phyloP scores from a whole-genome alignment of 2,888 invertebrate genomes.

The Geotrupes spiniger region DNA sequence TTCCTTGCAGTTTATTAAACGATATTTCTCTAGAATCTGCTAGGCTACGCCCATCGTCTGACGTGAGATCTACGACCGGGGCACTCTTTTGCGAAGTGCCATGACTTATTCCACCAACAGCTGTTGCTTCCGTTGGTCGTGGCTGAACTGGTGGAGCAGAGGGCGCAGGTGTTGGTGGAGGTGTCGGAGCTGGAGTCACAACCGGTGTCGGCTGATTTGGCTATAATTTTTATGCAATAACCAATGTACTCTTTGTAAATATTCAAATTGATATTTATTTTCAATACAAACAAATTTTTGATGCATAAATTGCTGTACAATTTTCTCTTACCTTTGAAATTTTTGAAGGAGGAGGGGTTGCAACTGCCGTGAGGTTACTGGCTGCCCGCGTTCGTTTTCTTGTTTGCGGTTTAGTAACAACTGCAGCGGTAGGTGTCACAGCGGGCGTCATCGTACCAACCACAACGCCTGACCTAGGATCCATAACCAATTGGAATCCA shows the following conservation, averaged over 20 bases:
- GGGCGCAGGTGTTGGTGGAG: slow-evolving; percentile 24
- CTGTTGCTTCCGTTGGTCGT: slow-evolving; percentile 69
- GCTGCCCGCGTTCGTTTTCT: slow-evolving; percentile 17
- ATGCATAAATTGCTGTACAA: too few relatives aligned
- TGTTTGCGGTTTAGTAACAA: slow-evolving; percentile 13
- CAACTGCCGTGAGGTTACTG: slow-evolving; percentile 13
- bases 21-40: slow-evolving; percentile 70
- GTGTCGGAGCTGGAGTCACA: too few relatives aligned
- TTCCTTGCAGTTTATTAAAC: slow-evolving; percentile 74
- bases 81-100: slow-evolving; percentile 44
- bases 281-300: too few relatives aligned
- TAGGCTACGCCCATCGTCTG: slow-evolving; percentile 59
- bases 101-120: slow-evolving; percentile 69
- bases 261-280: too few relatives aligned
- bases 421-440: slow-evolving; percentile 8
- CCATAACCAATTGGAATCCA: slow-evolving; percentile 53
- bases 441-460: slow-evolving; percentile 47
- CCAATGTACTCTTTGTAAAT: slow-evolving; percentile 6
- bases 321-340: slow-evolving; percentile 14
- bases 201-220: slow-evolving; percentile 6
- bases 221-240: slow-evolving; percentile 4
- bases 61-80: slow-evolving; percentile 62
- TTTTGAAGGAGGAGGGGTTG: slow-evolving; percentile 22
- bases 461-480: slow-evolving; percentile 52
- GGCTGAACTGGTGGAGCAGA: slow-evolving; percentile 39